Evolutionary conservation across 2,888 invertebrate species (phyloP).

Genomic region (Deilephila elpenor): DNA sequence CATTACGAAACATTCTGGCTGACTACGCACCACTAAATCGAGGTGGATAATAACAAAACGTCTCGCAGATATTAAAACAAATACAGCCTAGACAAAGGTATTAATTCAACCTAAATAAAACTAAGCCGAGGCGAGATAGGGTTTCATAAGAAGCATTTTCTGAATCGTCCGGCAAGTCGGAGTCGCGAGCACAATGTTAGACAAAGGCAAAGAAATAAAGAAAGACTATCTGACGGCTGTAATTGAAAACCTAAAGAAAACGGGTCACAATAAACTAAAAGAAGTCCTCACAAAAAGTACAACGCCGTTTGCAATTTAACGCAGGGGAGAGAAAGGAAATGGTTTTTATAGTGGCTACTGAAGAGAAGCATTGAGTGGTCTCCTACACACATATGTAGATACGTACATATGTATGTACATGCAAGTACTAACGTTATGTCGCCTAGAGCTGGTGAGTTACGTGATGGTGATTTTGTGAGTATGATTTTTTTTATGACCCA

Average conservation of each 20-base stretch:
- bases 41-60: background rate
- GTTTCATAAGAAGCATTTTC: slow-evolving; percentile 5
- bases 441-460: no score
- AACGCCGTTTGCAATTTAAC: slow-evolving; percentile 23
- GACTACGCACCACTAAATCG: no score
- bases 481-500: no score
- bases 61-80: background rate
- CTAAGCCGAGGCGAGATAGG: background rate
- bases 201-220: slow-evolving; percentile 20
- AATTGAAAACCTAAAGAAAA: slow-evolving; percentile 25
- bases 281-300: slow-evolving; percentile 11
- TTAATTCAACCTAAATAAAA: slow-evolving; percentile 17
- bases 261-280: slow-evolving; percentile 23
- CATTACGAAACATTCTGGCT: no score
- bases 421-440: background rate
- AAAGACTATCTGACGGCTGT: slow-evolving; percentile 23
- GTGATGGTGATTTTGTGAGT: no score
- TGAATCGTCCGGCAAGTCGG: background rate
- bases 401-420: background rate
- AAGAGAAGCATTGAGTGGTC: background rate
- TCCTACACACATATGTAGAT: background rate
- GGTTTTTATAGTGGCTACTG: slow-evolving; percentile 18
- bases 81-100: background rate
- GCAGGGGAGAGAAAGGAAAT: slow-evolving; percentile 13
- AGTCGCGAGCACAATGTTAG: slow-evolving; percentile 15